Base-by-base conservation (phyloP, 2,888 invertebrate species). In the Pherbina coryleti region DNA sequence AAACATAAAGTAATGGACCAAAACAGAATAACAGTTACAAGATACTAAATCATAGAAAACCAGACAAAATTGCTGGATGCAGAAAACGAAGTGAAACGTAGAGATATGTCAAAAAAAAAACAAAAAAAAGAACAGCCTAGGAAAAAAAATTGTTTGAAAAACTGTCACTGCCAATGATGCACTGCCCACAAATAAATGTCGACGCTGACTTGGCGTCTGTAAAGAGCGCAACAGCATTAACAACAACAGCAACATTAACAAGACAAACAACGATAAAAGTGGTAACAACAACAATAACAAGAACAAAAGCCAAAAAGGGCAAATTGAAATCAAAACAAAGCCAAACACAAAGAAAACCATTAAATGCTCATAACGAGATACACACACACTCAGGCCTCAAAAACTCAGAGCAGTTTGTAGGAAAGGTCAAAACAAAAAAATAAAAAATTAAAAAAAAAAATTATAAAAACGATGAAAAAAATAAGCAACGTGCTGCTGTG, bases 11-110 rank as follows among this genome's bases (percentile, higher is more conserved):
- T 44, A 82, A 83, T 86, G 85, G 77, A 78, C 79, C 78, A 76
- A 49, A 67, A 71, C 75, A 74, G 78, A 83, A 82, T 82, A 86
- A 87, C 86, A 88, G 88, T 87, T 88, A 85, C 87, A 87, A 83
- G 67, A 84, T 83, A 86, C 86, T 88, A 87, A 87, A 87, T 87
- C 87, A 87, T 87, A 87, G 86, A 78, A 81, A 79, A 79, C 77
- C 81, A 81, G 78, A 66, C 8, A 8, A 37, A 60, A 57, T 67
- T 57, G 76, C 81, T 75, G 77, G 82, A 73, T 34, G 31, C 69
- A 70, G 75, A 83, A 57, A 44, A n/a, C n/a, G 8, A 22, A 22
- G 51, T 25, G 19, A n/a, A 74, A 57, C 34, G 17, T 31, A 57
- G n/a, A 53, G 49, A n/a, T 17, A 62, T 14, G 51, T 71, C 22